phyloP scores from a whole-genome alignment of 2,113 vertebrate genomes.

The Triplophysa rosa region DNA sequence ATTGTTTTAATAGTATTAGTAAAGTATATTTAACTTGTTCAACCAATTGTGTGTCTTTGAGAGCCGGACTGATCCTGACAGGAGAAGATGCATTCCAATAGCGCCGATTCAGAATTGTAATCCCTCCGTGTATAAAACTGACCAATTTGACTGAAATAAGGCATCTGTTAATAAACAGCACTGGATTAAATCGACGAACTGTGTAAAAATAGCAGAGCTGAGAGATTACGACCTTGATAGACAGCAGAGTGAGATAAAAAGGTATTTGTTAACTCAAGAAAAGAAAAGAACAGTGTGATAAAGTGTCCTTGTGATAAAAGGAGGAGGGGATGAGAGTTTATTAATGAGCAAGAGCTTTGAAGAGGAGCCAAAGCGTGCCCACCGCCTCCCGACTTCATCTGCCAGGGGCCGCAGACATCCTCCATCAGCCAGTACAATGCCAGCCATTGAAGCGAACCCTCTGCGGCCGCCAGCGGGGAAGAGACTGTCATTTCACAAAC shows the following conservation, averaged over 20 bases:
- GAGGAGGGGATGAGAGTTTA: constrained; percentile 43
- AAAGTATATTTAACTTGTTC: too few relatives aligned
- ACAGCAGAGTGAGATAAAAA: constrained; percentile 23
- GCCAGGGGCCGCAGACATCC: constrained; percentile 56
- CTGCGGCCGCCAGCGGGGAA: constrained; percentile 60
- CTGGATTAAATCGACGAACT: neutral
- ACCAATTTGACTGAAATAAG: constrained; percentile 9
- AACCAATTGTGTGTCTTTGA: too few relatives aligned
- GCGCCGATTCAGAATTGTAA: neutral
- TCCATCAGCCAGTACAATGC: constrained; percentile 64
- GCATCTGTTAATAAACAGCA: constrained; percentile 21
- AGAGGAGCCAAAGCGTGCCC: constrained; percentile 62
- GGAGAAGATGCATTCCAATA: too few relatives aligned
- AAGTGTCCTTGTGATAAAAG: constrained; percentile 49
- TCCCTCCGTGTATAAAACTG: neutral
- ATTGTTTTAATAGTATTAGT: too few relatives aligned
- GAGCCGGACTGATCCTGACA: too few relatives aligned
- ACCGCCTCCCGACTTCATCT: constrained; percentile 63
- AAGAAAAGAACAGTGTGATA: constrained; percentile 53
- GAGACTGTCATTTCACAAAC: constrained; percentile 66
- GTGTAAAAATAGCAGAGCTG: constrained; percentile 35
- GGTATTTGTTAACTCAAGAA: constrained; percentile 35
- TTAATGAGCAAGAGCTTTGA: constrained; percentile 54
- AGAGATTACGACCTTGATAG: constrained; percentile 22
- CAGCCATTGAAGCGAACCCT: constrained; percentile 63